A percentile compares a stretch with the other conserved stretches of the same genome.
These are phyloP conservation scores for Parazoanthus darwini DNA, from an alignment of 92 coral and sea anemone species.

Conservation along the genomic window DNA sequence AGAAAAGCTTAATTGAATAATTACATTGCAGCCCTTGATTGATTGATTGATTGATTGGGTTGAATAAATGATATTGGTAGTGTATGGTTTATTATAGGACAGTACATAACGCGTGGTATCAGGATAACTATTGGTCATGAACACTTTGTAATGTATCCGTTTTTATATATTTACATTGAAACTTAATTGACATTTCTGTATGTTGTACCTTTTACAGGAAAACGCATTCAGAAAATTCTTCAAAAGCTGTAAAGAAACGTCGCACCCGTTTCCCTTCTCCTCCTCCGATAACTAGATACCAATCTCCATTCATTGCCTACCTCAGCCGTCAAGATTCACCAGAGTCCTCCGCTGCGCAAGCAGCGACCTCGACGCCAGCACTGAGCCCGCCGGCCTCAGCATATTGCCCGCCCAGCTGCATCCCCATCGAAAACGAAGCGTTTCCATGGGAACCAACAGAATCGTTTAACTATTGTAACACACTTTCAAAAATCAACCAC, in stretches of 20 bases:
- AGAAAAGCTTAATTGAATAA: too few relatives aligned
- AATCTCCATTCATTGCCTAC: slow-evolving; percentile 68
- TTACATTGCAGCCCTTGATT: too few relatives aligned
- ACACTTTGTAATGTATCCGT: background rate
- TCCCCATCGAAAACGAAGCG: slow-evolving; percentile 60
- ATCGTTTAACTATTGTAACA: slow-evolving; percentile 46
- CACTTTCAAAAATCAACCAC: slow-evolving; percentile 55
- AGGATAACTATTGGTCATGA: background rate
- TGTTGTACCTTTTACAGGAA: slow-evolving; percentile 15
- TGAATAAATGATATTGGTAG: background rate
- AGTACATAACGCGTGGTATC: background rate
- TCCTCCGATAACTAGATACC: slow-evolving; percentile 74
- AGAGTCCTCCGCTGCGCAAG: slow-evolving; percentile 22
- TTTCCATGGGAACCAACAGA: slow-evolving; percentile 73
- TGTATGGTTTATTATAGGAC: too few relatives aligned
- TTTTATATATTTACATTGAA: background rate
- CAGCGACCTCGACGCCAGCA: slow-evolving; percentile 35
- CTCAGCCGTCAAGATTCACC: slow-evolving; percentile 59
- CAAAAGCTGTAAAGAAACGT: slow-evolving; percentile 53
- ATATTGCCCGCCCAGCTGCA: slow-evolving; percentile 44
- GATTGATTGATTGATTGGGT: too few relatives aligned
- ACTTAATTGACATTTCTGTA: background rate
- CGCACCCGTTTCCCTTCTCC: slow-evolving; percentile 68
- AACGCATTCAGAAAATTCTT: slow-evolving; percentile 8
- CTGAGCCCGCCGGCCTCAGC: slow-evolving; percentile 43